These are phyloP conservation scores for Campopleginae sp. DNA, from an alignment of 2,888 invertebrate species.

Conservation along the genomic window DNA sequence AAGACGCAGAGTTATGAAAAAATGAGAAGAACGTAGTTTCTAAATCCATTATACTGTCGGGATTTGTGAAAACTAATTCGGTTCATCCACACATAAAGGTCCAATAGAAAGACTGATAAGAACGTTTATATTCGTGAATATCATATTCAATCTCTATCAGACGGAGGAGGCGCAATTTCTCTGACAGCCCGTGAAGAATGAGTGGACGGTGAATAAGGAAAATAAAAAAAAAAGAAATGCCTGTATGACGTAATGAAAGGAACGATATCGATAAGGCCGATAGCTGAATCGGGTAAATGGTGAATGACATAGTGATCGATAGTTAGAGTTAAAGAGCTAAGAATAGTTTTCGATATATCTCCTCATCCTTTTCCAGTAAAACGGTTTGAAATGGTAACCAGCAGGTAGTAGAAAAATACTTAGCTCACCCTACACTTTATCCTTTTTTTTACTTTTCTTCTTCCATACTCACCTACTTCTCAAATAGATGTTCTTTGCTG, in stretches of 20 bases:
- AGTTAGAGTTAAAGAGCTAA: not conserved
- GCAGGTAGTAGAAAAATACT: conserved; percentile 14
- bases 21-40: no score
- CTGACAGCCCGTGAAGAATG: not conserved
- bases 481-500: conserved; percentile 5
- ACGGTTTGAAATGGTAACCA: not conserved
- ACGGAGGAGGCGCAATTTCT: not conserved
- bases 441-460: not conserved
- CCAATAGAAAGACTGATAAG: not conserved
- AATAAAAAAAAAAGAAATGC: not conserved
- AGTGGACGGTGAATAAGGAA: not conserved
- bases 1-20: no score
- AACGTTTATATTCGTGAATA: not conserved
- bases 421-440: not conserved
- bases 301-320: conserved; percentile 8
- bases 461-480: conserved; percentile 8
- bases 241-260: not conserved
- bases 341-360: not conserved
- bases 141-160: not conserved
- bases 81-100: not conserved
- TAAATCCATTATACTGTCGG: no score
- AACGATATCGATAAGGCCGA: not conserved
- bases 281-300: not conserved
- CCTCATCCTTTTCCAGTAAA: not conserved
- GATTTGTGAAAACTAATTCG: not conserved